Percentiles rank a stretch among this genome's conserved stretches.
These are phyloP conservation scores for Micrastur ruficollis DNA, from an alignment of 2,797 vertebrate genomes.

Conservation along the genomic window DNA sequence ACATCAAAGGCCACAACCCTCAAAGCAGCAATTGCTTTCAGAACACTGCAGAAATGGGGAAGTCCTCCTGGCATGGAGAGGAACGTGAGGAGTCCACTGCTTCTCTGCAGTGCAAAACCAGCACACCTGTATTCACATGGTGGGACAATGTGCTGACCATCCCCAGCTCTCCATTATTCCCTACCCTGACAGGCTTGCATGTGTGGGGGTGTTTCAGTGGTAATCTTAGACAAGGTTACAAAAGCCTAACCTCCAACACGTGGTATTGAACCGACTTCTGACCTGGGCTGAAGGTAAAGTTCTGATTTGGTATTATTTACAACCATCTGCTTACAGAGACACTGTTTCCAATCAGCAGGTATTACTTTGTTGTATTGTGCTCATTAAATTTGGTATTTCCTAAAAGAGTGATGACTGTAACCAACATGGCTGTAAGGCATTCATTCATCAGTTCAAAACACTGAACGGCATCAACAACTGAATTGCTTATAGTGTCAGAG, in stretches of 20 bases:
- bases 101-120: neutral
- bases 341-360: neutral
- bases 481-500: neutral
- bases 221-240: neutral
- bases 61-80: neutral
- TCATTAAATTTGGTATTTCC: neutral
- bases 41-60: neutral
- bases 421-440: neutral
- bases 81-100: neutral
- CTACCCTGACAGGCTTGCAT: neutral
- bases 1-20: neutral
- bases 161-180: neutral
- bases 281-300: neutral
- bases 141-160: neutral
- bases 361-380: neutral
- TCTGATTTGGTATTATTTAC: neutral
- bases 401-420: neutral
- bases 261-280: neutral
- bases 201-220: neutral
- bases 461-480: neutral
- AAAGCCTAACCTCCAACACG: neutral
- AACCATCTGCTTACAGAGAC: neutral
- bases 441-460: neutral
- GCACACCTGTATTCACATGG: rapidly evolving
- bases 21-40: neutral